These are phyloP conservation scores for Pao palembangensis DNA, from an alignment of 2,113 vertebrate genomes.

Conservation along the genomic window DNA sequence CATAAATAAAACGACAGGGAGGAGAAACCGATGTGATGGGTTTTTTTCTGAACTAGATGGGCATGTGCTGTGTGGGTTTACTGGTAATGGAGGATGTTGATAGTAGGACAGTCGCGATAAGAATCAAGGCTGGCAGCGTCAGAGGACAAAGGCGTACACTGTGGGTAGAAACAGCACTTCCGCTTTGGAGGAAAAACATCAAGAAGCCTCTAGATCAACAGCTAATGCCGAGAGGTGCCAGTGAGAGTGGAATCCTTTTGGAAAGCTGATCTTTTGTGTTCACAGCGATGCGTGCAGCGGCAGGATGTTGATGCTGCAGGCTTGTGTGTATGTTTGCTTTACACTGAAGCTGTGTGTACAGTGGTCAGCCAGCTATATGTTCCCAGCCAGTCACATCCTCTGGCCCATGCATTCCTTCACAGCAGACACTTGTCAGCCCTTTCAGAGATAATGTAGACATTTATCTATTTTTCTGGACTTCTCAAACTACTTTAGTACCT, in stretches of 20 bases:
- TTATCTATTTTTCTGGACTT: too few species aligned
- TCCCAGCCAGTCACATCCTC: conserved; percentile 34
- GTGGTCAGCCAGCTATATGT: conserved; percentile 17
- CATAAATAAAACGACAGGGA: not conserved
- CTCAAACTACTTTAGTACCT: too few species aligned
- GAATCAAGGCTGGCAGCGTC: conserved; percentile 44
- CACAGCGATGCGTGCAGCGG: not conserved
- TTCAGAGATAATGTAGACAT: too few species aligned
- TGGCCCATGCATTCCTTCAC: conserved; percentile 42
- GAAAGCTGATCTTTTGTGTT: conserved; percentile 28
- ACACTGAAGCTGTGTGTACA: conserved; percentile 7
- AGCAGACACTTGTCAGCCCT: not conserved
- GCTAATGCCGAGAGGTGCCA: conserved; percentile 25
- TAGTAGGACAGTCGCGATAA: conserved; percentile 52
- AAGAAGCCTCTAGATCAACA: conserved; percentile 10
- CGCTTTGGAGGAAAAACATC: conserved; percentile 46
- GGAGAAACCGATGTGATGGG: not conserved
- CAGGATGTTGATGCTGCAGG: not conserved
- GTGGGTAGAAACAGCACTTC: conserved; percentile 50
- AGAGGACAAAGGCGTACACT: conserved; percentile 58
- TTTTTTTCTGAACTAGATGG: conserved; percentile 16
- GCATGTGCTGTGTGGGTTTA: conserved; percentile 17
- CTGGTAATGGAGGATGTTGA: conserved; percentile 56
- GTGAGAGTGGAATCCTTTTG: conserved; percentile 43
- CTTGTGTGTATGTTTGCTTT: conserved; percentile 48